phyloP scores from a whole-genome alignment of 2,797 vertebrate species.

The Aldrovandia affinis region DNA sequence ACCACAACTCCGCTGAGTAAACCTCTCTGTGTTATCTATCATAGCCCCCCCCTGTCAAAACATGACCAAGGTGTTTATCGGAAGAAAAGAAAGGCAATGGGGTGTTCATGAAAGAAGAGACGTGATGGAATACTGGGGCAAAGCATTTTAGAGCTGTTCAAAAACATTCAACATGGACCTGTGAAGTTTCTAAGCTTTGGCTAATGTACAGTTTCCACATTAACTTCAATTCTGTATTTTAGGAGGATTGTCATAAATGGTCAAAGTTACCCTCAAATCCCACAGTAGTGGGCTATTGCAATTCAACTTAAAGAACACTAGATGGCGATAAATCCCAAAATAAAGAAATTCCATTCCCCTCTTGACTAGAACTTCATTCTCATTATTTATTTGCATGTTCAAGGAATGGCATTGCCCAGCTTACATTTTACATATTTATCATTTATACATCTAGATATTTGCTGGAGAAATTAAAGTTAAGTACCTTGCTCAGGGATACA shows the following conservation, averaged over 20 bases:
- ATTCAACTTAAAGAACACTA: slow-evolving; percentile 4
- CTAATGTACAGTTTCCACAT: not conserved
- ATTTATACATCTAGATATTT: not conserved
- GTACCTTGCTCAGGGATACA: not conserved
- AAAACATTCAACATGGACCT: not conserved
- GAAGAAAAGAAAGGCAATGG: too few species aligned
- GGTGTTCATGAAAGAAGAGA: too few species aligned
- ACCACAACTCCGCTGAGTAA: too few species aligned
- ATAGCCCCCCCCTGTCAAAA: too few species aligned
- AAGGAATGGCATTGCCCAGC: not conserved
- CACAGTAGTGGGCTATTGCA: not conserved
- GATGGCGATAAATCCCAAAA: slow-evolving; percentile 16
- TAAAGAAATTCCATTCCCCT: not conserved
- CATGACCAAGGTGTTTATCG: too few species aligned
- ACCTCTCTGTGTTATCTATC: too few species aligned
- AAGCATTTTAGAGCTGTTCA: too few species aligned
- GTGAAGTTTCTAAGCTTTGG: not conserved
- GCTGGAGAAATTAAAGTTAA: not conserved
- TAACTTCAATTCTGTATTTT: not conserved
- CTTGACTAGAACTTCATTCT: not conserved
- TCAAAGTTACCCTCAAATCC: too few species aligned
- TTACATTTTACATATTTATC: not conserved
- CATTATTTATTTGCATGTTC: not conserved
- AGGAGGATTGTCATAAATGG: not conserved
- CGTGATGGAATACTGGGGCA: not conserved